A percentile compares a stretch with the other conserved stretches of the same genome.
phyloP scores from a whole-genome alignment of 2,113 vertebrate genomes.

The Phaethornis superciliosus region DNA sequence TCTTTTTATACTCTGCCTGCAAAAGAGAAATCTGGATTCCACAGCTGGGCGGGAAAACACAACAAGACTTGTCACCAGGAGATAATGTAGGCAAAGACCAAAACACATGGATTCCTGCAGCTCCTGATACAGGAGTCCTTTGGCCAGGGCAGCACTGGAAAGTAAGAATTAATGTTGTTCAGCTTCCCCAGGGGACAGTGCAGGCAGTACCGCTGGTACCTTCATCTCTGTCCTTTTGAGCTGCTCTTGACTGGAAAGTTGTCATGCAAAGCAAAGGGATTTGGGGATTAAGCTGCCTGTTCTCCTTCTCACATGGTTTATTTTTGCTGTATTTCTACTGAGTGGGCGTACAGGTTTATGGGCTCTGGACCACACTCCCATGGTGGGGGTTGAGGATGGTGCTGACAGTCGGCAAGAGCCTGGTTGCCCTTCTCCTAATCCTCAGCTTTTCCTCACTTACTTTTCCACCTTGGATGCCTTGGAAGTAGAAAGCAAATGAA shows the following conservation, averaged over 20 bases:
- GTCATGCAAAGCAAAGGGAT: neutral
- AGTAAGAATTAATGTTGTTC: neutral
- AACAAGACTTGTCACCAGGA: neutral
- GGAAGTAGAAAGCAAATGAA: neutral
- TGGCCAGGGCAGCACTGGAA: neutral
- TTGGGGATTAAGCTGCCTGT: constrained; percentile 27
- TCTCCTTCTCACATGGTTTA: neutral
- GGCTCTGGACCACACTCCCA: neutral
- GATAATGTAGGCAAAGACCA: neutral
- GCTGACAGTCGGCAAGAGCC: neutral
- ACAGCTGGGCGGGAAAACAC: neutral
- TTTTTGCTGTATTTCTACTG: constrained; percentile 6
- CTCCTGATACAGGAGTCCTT: neutral
- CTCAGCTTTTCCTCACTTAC: neutral
- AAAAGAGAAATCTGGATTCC: neutral
- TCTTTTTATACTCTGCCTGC: neutral
- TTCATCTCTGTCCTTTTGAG: neutral
- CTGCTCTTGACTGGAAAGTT: neutral
- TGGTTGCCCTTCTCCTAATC: rapidly evolving
- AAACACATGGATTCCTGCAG: neutral
- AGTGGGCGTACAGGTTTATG: neutral
- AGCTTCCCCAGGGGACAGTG: neutral
- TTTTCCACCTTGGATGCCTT: neutral
- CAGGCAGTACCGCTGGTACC: neutral
- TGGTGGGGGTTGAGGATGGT: rapidly evolving